These are phyloP conservation scores for Orussus abietinus DNA, from an alignment of 1,140 invertebrate species.

Conservation along the genomic window DNA sequence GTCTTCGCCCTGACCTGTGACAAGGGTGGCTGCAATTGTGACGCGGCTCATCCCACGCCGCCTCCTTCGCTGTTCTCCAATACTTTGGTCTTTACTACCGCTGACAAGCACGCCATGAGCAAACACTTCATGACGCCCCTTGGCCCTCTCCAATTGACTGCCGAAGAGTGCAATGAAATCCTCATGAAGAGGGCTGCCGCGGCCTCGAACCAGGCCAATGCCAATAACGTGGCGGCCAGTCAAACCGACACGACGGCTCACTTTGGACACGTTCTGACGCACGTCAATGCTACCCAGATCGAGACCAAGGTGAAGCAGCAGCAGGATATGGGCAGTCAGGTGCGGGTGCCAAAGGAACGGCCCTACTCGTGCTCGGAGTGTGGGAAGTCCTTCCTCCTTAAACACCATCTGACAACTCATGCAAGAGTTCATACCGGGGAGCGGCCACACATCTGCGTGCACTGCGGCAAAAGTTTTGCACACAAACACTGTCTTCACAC, in stretches of 20 bases:
- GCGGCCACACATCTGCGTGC: constrained; percentile 75
- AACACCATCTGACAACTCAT: constrained; percentile 78
- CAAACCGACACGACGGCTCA: constrained; percentile 52
- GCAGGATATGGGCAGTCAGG: constrained; percentile 59
- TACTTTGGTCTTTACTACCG: constrained; percentile 47
- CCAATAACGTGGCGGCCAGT: constrained; percentile 43
- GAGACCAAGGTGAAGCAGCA: constrained; percentile 58
- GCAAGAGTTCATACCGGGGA: constrained; percentile 76
- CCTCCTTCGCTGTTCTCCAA: constrained; percentile 45
- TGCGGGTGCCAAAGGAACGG: constrained; percentile 63
- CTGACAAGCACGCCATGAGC: constrained; percentile 48
- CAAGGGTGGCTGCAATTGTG: constrained; percentile 49
- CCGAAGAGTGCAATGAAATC: constrained; percentile 74
- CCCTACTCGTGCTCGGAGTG: constrained; percentile 78
- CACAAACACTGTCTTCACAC: constrained; percentile 81
- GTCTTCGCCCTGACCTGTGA: constrained; percentile 47
- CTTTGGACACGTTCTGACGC: constrained; percentile 49
- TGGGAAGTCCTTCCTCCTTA: constrained; percentile 77
- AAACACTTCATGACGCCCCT: constrained; percentile 63
- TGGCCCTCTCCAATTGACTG: constrained; percentile 67
- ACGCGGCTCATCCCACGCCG: constrained; percentile 42
- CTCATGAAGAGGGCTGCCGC: constrained; percentile 63
- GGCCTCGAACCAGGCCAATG: constrained; percentile 38
- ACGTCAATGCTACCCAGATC: constrained; percentile 56
- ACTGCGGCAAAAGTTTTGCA: constrained; percentile 83